Evolutionary conservation across 1,140 invertebrate species (phyloP).

Genomic region (Aphis craccivora): DNA sequence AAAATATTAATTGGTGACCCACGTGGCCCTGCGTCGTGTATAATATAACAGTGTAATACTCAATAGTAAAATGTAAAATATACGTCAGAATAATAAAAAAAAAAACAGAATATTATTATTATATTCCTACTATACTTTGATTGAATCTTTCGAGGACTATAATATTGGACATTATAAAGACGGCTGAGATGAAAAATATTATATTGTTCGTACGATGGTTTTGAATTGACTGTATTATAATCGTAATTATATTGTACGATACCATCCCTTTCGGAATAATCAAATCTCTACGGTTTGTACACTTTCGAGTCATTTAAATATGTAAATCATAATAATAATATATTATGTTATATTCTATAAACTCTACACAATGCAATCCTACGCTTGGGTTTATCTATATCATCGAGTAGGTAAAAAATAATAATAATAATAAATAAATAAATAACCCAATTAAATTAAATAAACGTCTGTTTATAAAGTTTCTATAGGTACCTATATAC

Average conservation of each 20-base stretch:
- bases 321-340: background rate
- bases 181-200: background rate
- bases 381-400: background rate
- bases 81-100: background rate
- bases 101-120: background rate
- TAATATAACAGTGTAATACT: too few species aligned
- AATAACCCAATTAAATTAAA: background rate
- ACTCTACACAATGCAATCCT: background rate
- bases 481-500: too few species aligned
- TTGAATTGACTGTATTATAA: background rate
- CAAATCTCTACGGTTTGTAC: background rate
- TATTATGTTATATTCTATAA: background rate
- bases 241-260: background rate
- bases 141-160: background rate
- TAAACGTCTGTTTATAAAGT: background rate
- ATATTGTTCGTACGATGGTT: background rate
- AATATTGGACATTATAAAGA: background rate
- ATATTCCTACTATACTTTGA: background rate
- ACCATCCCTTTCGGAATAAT: background rate
- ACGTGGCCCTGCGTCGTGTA: too few species aligned
- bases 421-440: too few species aligned
- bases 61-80: background rate
- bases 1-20: background rate
- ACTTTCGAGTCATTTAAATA: slow-evolving; percentile 4
- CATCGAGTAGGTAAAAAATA: background rate